Evolutionary conservation across 2,888 invertebrate species (phyloP).

Genomic region (Teleogryllus oceanicus): DNA sequence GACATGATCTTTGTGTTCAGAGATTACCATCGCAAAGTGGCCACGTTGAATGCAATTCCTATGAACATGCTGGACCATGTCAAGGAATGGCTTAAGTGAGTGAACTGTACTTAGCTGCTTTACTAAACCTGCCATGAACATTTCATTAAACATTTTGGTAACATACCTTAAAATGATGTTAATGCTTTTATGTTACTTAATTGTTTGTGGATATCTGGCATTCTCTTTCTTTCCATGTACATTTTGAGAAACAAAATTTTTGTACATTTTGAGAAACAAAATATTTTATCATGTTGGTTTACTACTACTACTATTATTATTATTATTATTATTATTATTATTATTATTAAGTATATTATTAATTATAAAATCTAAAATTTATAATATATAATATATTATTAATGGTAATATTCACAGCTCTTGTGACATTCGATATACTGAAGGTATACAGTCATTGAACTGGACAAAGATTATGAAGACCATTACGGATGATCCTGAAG

Average conservation of each 20-base stretch:
- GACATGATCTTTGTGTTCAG: conserved; percentile 99
- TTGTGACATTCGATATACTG: conserved; percentile 94
- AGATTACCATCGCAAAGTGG: conserved; percentile 89
- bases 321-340: too few relatives aligned
- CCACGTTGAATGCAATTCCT: conserved; percentile 98
- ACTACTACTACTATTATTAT: too few relatives aligned
- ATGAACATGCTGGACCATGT: conserved; percentile 99
- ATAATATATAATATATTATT: too few relatives aligned
- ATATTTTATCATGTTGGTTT: not conserved
- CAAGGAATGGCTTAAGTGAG: conserved; percentile 98
- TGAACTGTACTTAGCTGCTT: conserved; percentile 38
- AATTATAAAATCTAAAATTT: too few relatives aligned
- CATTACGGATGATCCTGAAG: conserved; percentile 96
- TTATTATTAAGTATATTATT: too few relatives aligned
- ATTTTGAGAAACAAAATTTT: not conserved
- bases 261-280: not conserved
- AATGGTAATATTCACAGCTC: conserved; percentile 57
- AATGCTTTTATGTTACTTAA: not conserved
- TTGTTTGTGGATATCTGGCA: too few relatives aligned
- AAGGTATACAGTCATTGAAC: conserved; percentile 97
- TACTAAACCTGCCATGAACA: not conserved
- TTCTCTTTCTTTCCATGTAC: not conserved
- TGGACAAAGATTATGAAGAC: conserved; percentile 99
- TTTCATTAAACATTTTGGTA: too few relatives aligned
- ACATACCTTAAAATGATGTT: not conserved